Conservation (phyloP, 2,113 vertebrate genomes). For the Gymnorhina tibicen region DNA sequence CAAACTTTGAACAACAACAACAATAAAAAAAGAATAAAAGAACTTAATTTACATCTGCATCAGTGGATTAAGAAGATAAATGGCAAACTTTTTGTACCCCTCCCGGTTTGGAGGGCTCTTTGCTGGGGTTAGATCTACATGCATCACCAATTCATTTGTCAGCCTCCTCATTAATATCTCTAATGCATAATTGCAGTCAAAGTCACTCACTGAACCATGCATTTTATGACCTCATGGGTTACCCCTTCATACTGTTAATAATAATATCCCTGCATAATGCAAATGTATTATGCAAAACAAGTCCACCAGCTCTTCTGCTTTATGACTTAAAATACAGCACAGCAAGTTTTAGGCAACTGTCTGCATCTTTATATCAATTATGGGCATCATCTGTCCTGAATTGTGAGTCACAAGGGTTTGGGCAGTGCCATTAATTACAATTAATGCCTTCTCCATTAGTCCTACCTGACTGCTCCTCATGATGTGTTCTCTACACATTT, state of each 20-base stretch:
- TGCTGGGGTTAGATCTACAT: neutral
- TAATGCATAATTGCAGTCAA: slow-evolving; percentile 25
- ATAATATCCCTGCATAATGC: neutral
- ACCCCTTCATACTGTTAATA: neutral
- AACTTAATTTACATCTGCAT: neutral
- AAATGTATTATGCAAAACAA: neutral
- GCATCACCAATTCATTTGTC: neutral
- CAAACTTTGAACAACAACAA: neutral
- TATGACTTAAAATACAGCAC: neutral
- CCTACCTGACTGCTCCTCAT: neutral
- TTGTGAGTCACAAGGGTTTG: neutral
- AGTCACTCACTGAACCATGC: neutral
- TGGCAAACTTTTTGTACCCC: neutral
- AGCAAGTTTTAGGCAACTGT: neutral
- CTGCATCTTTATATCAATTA: slow-evolving; percentile 3
- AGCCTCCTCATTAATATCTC: slow-evolving; percentile 1
- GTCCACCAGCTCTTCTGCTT: neutral
- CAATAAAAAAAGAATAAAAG: neutral
- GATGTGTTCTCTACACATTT: neutral
- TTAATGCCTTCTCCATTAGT: neutral
- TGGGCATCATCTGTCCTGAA: neutral
- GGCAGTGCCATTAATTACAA: neutral
- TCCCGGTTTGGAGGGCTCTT: neutral
- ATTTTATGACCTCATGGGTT: slow-evolving; percentile 33
- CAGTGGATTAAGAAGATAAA: neutral